phyloP scores from a whole-genome alignment of 2,113 vertebrate genomes.

The Piprites chloris region DNA sequence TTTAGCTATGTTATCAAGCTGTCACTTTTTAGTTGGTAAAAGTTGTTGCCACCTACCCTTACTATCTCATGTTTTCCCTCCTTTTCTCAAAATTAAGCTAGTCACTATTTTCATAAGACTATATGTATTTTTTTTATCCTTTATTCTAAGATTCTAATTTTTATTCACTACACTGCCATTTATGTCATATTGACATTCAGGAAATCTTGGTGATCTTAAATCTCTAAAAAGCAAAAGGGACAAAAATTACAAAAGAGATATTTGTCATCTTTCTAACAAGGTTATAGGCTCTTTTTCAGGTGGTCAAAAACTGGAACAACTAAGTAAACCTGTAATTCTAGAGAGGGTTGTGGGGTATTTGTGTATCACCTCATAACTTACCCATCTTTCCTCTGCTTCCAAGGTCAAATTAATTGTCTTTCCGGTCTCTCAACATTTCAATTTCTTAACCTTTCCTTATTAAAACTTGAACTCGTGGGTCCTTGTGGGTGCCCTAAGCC shows the following conservation, averaged over 20 bases:
- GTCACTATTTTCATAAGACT: neutral
- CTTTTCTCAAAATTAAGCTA: neutral
- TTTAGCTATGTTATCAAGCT: neutral
- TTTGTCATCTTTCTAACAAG: neutral
- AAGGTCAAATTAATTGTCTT: neutral
- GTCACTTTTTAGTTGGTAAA: neutral
- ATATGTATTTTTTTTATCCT: neutral
- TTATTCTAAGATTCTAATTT: neutral
- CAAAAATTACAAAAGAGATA: neutral
- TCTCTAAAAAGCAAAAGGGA: neutral
- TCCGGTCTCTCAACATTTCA: neutral
- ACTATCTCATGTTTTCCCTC: neutral
- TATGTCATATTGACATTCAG: neutral
- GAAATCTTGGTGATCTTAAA: neutral
- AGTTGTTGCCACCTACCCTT: neutral
- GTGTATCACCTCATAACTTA: neutral
- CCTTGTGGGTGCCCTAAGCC: neutral
- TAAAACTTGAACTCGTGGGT: neutral
- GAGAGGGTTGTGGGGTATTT: neutral
- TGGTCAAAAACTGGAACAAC: neutral
- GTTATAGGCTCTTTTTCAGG: neutral
- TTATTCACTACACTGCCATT: neutral
- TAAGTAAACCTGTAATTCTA: neutral
- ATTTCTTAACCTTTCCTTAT: neutral
- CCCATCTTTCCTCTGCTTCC: neutral